phyloP scores from a whole-genome alignment of 2,888 invertebrate species.

The Sturmia bella region DNA sequence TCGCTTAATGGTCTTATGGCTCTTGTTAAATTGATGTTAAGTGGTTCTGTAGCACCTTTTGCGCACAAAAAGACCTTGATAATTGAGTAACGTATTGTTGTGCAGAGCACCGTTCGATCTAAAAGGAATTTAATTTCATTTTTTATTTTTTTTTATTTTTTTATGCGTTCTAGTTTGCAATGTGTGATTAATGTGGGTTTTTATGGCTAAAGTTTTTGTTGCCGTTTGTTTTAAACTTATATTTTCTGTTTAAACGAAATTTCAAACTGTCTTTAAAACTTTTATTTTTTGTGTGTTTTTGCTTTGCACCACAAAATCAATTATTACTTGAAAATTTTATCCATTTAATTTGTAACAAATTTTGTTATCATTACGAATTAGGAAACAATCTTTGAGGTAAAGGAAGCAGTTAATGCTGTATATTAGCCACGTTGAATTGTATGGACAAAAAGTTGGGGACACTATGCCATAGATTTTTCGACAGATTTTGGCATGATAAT shows the following conservation, averaged over 20 bases:
- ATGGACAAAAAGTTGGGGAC: background rate
- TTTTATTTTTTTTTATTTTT: slow-evolving; percentile 33
- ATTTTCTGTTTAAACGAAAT: background rate
- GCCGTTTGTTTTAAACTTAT: slow-evolving; percentile 2
- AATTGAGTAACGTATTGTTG: slow-evolving; percentile 16
- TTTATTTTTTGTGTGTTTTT: slow-evolving; percentile 19
- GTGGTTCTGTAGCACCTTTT: slow-evolving; percentile 48
- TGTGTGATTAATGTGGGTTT: slow-evolving; percentile 48
- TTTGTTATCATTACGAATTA: slow-evolving; percentile 53
- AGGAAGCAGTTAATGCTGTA: background rate
- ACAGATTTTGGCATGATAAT: background rate
- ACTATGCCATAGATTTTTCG: too few species aligned
- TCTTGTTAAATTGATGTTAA: slow-evolving; percentile 55
- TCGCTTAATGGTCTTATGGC: slow-evolving; percentile 58
- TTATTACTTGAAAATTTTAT: slow-evolving; percentile 40
- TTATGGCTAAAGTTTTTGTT: slow-evolving; percentile 4
- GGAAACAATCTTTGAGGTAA: slow-evolving; percentile 33
- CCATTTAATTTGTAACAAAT: slow-evolving; percentile 43
- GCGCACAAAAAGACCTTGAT: slow-evolving; percentile 6
- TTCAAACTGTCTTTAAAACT: slow-evolving; percentile 16
- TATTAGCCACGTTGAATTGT: too few species aligned
- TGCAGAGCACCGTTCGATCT: background rate
- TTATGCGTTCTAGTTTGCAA: slow-evolving; percentile 10
- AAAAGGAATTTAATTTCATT: slow-evolving; percentile 50
- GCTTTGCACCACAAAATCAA: background rate